Base-by-base conservation (phyloP, 2,113 vertebrate genomes). In the Entosphenus tridentatus region DNA sequence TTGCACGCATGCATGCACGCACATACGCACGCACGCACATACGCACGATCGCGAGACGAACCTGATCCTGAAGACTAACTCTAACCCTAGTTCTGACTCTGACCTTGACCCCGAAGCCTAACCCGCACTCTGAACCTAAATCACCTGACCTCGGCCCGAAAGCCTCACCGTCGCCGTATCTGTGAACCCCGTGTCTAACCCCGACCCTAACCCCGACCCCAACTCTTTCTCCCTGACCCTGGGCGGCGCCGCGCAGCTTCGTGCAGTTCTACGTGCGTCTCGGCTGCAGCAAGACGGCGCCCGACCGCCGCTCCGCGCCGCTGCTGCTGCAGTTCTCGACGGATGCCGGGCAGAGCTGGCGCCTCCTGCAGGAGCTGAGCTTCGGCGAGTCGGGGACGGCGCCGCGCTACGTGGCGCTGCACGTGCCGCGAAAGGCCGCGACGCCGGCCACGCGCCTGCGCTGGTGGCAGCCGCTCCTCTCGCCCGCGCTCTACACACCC, bases 381-480 rank as follows among this genome's bases (percentile, higher is more conserved):
- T 98, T 96, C 78, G 95, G 87, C 69, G 96, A 96, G 76, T 89
- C 79, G 72, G 96, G 93, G 78, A 95, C 96, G 0, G 83, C 95
- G 72, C 89, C 86, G 73, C 82, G 89, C 7, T 84, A 96, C 75
- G 83, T 96, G 2, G 92, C 93, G 58, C 77, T 98, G 74, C 88
- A 96, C 75, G 85, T 98, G 71, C 92, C 93, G 1, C 69, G 89
- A 75, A 86, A 87, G 68, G 87, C 89, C 8, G 87, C 87, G 3
- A 87, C 86, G 0, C 54, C 78, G 10, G 83, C 86, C 68, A 87
- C 92, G 1, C 85, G 87, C 5, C 82, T 98, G 11, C 88, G 87
- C 73, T 98, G 92, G 93, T 98, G 93, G 93, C 93, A 98, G 1
- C 93, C 93, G 0, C 95, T 90, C 0, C 89, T 92, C 67, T 87